Conservation (phyloP, 2,797 vertebrate genomes). For the Amblyopsis hoosieri region DNA sequence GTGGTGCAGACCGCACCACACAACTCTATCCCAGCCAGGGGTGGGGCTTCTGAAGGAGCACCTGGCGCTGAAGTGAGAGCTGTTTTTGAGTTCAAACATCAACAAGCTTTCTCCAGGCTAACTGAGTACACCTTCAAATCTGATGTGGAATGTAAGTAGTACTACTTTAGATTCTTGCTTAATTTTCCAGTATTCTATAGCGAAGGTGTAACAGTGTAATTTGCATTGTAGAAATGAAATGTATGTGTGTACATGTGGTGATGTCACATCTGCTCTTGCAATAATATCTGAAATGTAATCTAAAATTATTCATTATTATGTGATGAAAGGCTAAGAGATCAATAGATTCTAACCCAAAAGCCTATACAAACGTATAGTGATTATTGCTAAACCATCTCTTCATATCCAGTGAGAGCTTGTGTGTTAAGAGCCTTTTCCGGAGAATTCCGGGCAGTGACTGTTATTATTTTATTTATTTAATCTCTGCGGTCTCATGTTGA, state of each 20-base stretch:
- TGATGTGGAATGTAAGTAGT: no score
- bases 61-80: no score
- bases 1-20: no score
- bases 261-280: neutral
- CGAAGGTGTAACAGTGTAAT: no score
- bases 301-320: neutral
- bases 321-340: constrained; percentile 25
- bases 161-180: no score
- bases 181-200: no score
- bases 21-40: no score
- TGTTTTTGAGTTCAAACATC: no score
- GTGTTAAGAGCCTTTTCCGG: constrained; percentile 25
- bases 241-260: neutral
- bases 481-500: constrained; percentile 37
- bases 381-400: constrained; percentile 39
- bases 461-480: constrained; percentile 40
- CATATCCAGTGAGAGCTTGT: constrained; percentile 39
- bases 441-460: constrained; percentile 60
- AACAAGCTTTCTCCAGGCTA: no score
- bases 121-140: no score
- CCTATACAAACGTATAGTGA: constrained; percentile 39
- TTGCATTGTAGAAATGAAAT: neutral
- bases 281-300: neutral
- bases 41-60: no score
- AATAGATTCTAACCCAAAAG: constrained; percentile 28